phyloP scores from a whole-genome alignment of 2,797 vertebrate species.

The Microhierax caerulescens region DNA sequence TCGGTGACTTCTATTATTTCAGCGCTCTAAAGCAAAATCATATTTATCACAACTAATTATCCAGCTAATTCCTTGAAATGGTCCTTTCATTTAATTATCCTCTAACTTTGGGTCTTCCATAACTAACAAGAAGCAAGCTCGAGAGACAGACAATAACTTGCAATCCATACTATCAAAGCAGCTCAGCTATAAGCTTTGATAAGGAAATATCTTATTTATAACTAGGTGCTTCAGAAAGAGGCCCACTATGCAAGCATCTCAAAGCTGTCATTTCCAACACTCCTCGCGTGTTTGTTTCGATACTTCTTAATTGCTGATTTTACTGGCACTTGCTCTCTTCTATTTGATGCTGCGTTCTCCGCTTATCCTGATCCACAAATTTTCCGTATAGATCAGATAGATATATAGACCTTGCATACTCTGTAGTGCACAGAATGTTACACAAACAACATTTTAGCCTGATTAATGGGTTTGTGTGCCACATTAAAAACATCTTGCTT shows the following conservation, averaged over 20 bases:
- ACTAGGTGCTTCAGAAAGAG: neutral
- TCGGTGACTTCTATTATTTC: conserved; percentile 35
- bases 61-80: conserved; percentile 51
- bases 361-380: neutral
- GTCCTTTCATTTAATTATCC: conserved; percentile 48
- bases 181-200: neutral
- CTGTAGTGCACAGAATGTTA: neutral
- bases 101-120: neutral
- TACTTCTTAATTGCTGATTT: neutral
- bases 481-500: conserved; percentile 32
- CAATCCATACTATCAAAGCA: neutral
- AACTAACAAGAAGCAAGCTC: neutral
- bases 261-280: neutral
- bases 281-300: neutral
- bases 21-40: conserved; percentile 13
- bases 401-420: neutral
- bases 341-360: neutral
- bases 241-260: neutral
- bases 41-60: conserved; percentile 56
- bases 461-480: conserved; percentile 41
- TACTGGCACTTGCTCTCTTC: neutral
- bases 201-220: neutral
- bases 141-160: neutral
- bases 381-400: neutral
- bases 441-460: conserved; percentile 14